Evolutionary conservation across 1,140 invertebrate species (phyloP).

Genomic region (Drosophila pallidifrons): DNA sequence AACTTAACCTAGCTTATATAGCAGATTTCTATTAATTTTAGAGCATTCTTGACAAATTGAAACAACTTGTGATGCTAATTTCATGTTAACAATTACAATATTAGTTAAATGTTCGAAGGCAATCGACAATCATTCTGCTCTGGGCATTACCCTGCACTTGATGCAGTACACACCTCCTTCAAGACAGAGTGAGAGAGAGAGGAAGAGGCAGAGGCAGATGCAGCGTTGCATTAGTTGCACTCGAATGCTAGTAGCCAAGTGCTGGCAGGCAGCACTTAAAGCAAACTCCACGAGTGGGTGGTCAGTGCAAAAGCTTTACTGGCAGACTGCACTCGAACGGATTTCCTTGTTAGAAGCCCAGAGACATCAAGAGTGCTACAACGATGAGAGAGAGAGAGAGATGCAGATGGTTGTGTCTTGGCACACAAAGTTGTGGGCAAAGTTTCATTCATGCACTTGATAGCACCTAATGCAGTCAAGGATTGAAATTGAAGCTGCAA

Average conservation of each 20-base stretch:
- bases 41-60: no score
- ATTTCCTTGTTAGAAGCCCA: conserved; percentile 70
- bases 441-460: conserved; percentile 53
- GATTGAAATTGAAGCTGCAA: conserved; percentile 42
- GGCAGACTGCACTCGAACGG: conserved; percentile 60
- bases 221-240: conserved; percentile 8
- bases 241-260: conserved; percentile 38
- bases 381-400: conserved; percentile 22
- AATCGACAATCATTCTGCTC: background rate
- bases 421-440: conserved; percentile 45
- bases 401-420: conserved; percentile 3
- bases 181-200: background rate
- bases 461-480: conserved; percentile 56
- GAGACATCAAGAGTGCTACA: conserved; percentile 10
- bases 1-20: no score
- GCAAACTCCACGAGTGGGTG: conserved; percentile 33
- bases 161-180: background rate
- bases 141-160: conserved; percentile 1
- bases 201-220: no score
- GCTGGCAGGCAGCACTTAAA: conserved; percentile 32
- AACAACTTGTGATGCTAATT: no score
- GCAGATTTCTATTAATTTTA: no score
- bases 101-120: background rate
- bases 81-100: no score
- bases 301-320: conserved; percentile 9